Evolutionary conservation across 2,888 invertebrate genomes (phyloP).

Genomic region (Tetranychus piercei): DNA sequence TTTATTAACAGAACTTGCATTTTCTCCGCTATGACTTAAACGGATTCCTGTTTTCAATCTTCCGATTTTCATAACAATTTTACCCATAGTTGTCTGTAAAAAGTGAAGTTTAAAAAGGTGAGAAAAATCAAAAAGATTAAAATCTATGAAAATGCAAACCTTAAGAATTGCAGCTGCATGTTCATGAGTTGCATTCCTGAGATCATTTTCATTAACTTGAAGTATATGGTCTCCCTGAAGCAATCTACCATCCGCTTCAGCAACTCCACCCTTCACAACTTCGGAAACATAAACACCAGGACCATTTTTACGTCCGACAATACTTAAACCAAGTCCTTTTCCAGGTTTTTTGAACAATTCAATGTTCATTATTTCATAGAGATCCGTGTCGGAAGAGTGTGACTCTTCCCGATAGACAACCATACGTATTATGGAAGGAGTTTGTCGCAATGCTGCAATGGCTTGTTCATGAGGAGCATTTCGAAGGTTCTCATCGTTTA

Average conservation of each 20-base stretch:
- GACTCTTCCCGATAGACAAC: constrained; percentile 48
- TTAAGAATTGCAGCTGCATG: constrained; percentile 76
- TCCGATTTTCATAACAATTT: constrained; percentile 61
- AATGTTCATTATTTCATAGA: constrained; percentile 52
- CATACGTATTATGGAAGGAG: constrained; percentile 55
- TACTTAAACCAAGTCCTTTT: constrained; percentile 59
- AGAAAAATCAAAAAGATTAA: not conserved
- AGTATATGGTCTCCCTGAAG: constrained; percentile 78
- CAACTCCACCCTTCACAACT: constrained; percentile 72
- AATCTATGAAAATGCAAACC: constrained; percentile 28
- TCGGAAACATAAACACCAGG: constrained; percentile 73
- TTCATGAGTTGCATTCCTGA: constrained; percentile 50
- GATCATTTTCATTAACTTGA: constrained; percentile 67
- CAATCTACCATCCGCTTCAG: constrained; percentile 62
- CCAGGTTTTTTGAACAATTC: constrained; percentile 72
- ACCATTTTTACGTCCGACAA: constrained; percentile 55
- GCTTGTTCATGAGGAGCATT: constrained; percentile 40
- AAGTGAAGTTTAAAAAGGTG: not conserved
- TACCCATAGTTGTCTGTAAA: constrained; percentile 50
- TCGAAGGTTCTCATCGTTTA: constrained; percentile 27
- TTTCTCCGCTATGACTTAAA: constrained; percentile 16
- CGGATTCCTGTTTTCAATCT: constrained; percentile 46
- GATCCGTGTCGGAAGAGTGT: constrained; percentile 34
- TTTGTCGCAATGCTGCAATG: constrained; percentile 61
- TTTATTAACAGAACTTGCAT: not conserved